phyloP scores from a whole-genome alignment of 2,113 vertebrate species.

The Nestor notabilis region DNA sequence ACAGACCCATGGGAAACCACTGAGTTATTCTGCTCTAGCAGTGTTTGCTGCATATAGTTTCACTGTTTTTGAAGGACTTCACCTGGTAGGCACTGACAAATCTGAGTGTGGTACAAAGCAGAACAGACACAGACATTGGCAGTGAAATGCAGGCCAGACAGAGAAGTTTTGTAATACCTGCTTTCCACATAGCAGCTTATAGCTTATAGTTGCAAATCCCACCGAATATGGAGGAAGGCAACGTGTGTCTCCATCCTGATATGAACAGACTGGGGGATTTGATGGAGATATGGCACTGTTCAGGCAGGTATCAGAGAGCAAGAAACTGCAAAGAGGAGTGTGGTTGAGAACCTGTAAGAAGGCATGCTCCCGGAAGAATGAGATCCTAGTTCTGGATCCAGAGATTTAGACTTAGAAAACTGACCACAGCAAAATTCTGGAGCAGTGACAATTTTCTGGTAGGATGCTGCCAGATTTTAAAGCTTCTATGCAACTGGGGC shows the following conservation, averaged over 20 bases:
- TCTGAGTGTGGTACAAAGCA: not conserved
- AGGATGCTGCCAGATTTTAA: not conserved
- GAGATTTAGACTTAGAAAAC: not conserved
- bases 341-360: not conserved
- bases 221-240: not conserved
- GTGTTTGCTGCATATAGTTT: not conserved
- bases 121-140: not conserved
- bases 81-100: not conserved
- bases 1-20: not conserved
- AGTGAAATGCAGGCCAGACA: not conserved
- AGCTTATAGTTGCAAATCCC: not conserved
- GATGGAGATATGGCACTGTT: not conserved
- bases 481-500: not conserved
- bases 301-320: not conserved
- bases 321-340: not conserved
- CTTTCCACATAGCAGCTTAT: not conserved
- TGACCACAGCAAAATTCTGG: not conserved
- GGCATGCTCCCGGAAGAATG: not conserved
- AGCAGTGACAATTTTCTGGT: not conserved
- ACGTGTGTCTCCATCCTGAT: accelerated
- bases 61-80: not conserved
- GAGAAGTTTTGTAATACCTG: not conserved
- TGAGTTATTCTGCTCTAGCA: not conserved
- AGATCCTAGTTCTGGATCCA: not conserved
- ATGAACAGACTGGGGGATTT: not conserved